Percentiles rank a stretch among this genome's conserved stretches.
Conservation (phyloP, 2,113 vertebrate genomes). For the Orcinus orca region DNA sequence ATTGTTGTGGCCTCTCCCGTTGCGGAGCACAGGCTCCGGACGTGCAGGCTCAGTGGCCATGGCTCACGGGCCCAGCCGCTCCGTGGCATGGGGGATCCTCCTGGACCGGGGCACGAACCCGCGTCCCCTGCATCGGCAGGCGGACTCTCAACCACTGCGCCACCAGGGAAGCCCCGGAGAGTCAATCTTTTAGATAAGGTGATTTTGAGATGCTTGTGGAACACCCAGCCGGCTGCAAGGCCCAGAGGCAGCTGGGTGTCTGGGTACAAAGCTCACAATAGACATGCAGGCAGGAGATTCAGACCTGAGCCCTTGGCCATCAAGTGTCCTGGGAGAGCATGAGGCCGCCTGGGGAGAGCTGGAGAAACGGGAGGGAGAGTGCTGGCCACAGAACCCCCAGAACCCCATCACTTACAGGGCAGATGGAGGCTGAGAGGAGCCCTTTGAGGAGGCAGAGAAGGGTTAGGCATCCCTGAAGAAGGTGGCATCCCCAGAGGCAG, state of each 20-base stretch:
- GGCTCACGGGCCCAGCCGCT: no score
- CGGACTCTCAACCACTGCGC: no score
- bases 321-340: not conserved
- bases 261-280: not conserved
- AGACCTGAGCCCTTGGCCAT: not conserved
- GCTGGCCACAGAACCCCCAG: not conserved
- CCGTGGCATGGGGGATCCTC: no score
- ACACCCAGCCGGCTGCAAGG: not conserved
- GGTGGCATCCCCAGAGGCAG: not conserved
- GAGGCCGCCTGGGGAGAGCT: not conserved
- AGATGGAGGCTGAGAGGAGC: not conserved
- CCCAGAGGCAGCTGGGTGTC: not conserved
- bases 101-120: no score
- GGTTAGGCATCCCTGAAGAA: not conserved
- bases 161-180: no score
- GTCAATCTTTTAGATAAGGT: not conserved
- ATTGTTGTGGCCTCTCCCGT: no score
- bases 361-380: not conserved
- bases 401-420: not conserved
- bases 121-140: no score
- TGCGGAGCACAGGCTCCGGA: no score
- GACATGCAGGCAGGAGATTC: not conserved
- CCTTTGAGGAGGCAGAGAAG: not conserved
- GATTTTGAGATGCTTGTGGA: not conserved
- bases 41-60: no score